A percentile compares a stretch with the other conserved stretches of the same genome.
phyloP scores from a whole-genome alignment of 2,888 invertebrate species.

The Dexiosoma caninum region DNA sequence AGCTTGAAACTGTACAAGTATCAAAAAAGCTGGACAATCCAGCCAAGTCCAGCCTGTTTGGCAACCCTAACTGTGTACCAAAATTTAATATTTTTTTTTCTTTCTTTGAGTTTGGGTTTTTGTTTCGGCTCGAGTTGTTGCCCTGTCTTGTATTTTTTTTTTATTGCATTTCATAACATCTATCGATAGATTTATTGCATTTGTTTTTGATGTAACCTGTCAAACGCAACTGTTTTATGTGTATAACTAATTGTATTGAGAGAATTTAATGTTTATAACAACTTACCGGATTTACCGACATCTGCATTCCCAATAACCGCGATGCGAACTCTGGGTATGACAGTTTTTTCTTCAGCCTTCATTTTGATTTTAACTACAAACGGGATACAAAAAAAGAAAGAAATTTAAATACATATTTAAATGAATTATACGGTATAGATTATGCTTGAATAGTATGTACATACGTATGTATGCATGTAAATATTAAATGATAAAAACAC shows the following conservation, averaged over 20 bases:
- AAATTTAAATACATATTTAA: slow-evolving; percentile 6
- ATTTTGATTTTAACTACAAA: slow-evolving; percentile 71
- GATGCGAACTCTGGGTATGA: slow-evolving; percentile 83
- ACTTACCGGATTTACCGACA: slow-evolving; percentile 88
- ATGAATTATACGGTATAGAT: neutral
- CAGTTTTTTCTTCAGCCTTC: slow-evolving; percentile 82
- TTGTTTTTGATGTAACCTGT: slow-evolving; percentile 26
- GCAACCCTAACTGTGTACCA: too few relatives aligned
- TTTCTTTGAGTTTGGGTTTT: too few relatives aligned
- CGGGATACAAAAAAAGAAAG: neutral
- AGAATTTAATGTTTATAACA: slow-evolving; percentile 11
- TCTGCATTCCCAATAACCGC: slow-evolving; percentile 87
- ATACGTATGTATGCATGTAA: neutral
- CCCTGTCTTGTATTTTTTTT: neutral
- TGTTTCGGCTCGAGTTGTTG: neutral
- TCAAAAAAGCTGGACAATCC: too few relatives aligned
- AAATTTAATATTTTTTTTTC: too few relatives aligned
- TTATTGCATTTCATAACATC: neutral
- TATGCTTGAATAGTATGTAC: neutral
- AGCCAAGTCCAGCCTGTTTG: too few relatives aligned
- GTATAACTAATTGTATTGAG: neutral
- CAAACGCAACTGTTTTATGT: slow-evolving; percentile 10
- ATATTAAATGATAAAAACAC: neutral
- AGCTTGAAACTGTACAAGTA: too few relatives aligned
- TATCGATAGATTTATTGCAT: neutral